Evolutionary conservation across 2,888 invertebrate genomes (phyloP).

Genomic region (Agonopterix subpropinquella): DNA sequence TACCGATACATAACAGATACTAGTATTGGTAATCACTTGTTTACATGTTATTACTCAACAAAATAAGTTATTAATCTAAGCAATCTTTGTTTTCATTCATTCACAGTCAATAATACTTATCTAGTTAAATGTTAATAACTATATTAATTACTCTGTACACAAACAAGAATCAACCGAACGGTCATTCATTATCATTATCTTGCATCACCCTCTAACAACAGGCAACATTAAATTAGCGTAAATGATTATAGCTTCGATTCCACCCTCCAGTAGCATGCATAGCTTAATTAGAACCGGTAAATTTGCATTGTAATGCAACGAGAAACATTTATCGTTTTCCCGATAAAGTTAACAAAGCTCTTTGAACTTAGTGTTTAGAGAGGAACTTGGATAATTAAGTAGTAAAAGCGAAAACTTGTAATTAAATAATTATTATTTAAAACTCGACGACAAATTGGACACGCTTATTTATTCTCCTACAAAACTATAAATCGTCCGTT

Average conservation of each 20-base stretch:
- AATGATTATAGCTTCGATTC: conserved; percentile 25
- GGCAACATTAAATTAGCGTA: conserved; percentile 24
- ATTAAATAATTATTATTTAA: too few species aligned
- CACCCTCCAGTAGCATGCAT: conserved; percentile 21
- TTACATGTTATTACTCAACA: too few species aligned
- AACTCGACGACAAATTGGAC: too few species aligned
- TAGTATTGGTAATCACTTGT: too few species aligned
- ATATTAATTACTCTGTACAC: background rate
- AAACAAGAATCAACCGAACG: background rate
- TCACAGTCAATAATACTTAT: too few species aligned
- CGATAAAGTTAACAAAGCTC: conserved; percentile 35
- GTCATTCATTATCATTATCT: background rate
- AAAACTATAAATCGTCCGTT: background rate
- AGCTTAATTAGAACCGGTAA: conserved; percentile 45
- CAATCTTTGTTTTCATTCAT: too few species aligned
- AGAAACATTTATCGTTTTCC: conserved; percentile 44
- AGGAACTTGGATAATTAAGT: too few species aligned
- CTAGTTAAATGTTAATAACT: too few species aligned
- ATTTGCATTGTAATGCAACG: conserved; percentile 42
- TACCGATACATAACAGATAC: too few species aligned
- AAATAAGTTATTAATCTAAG: too few species aligned
- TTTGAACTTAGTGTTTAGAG: too few species aligned
- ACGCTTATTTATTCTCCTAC: background rate
- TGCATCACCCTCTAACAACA: conserved; percentile 9
- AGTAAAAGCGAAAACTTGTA: too few species aligned